Evolutionary conservation across 2,797 vertebrate species (phyloP).

Genomic region (Crotalus adamanteus): DNA sequence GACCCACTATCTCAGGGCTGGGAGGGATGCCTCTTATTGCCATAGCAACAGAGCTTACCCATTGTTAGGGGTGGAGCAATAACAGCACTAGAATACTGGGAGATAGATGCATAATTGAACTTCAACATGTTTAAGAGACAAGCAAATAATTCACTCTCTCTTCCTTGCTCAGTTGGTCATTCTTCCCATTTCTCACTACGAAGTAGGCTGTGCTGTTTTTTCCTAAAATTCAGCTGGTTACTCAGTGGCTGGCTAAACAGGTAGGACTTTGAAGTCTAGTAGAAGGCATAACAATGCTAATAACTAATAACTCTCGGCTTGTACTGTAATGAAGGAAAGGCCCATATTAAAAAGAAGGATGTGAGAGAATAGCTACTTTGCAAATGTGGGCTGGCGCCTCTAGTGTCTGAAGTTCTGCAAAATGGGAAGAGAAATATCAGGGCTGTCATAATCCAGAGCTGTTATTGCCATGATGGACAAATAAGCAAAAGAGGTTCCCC

Average conservation of each 20-base stretch:
- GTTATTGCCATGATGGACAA: neutral
- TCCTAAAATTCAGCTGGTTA: neutral
- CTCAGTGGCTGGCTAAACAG: neutral
- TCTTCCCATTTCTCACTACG: neutral
- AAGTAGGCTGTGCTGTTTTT: neutral
- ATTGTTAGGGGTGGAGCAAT: neutral
- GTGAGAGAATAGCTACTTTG: neutral
- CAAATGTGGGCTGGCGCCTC: neutral
- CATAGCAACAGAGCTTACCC: neutral
- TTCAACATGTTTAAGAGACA: neutral
- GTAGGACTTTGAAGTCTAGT: neutral
- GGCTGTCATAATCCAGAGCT: neutral
- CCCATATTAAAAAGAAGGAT: neutral
- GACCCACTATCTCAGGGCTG: neutral
- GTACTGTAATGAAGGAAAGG: neutral
- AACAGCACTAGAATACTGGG: neutral
- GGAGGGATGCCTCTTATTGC: neutral
- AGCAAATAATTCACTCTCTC: neutral
- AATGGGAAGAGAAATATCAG: neutral
- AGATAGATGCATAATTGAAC: neutral
- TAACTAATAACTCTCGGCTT: neutral
- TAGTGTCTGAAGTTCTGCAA: neutral
- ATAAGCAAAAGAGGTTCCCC: neutral
- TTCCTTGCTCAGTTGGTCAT: neutral
- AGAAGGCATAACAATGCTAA: neutral